Conservation (phyloP, 2,113 vertebrate species). For the Dicrurus megarhynchus region DNA sequence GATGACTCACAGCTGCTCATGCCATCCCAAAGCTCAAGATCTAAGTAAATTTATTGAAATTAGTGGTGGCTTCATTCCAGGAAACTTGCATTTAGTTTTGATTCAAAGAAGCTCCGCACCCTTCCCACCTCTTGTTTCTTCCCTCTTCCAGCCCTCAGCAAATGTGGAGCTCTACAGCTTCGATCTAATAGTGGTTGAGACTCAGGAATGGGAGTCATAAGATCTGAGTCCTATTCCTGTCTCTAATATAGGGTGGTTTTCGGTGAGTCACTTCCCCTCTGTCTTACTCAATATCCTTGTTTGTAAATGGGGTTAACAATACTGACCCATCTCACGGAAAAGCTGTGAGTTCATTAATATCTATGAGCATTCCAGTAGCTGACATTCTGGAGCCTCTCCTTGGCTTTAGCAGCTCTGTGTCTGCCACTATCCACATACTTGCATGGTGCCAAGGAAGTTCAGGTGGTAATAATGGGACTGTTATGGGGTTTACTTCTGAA, state of each 20-base stretch:
- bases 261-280: constrained; percentile 46
- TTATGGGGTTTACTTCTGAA: not conserved
- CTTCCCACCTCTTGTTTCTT: constrained; percentile 45
- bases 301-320: constrained; percentile 20
- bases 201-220: constrained; percentile 35
- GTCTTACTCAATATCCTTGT: constrained; percentile 23
- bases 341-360: not conserved
- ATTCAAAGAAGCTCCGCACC: constrained; percentile 36
- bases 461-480: not conserved
- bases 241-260: not conserved
- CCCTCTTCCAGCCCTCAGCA: not conserved
- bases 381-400: not conserved
- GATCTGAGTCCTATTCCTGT: constrained; percentile 28
- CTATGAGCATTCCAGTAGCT: not conserved
- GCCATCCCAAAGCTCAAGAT: constrained; percentile 62
- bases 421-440: not conserved
- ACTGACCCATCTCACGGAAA: not conserved
- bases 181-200: not conserved
- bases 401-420: not conserved
- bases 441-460: not conserved
- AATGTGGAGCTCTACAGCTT: not conserved
- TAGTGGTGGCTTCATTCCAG: constrained; percentile 56
- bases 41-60: constrained; percentile 69
- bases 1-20: constrained; percentile 69
- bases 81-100: constrained; percentile 50